Percentiles rank a stretch among this genome's conserved stretches.
Conservation (phyloP, 2,797 vertebrate species). For the Fistularia tabacaria region DNA sequence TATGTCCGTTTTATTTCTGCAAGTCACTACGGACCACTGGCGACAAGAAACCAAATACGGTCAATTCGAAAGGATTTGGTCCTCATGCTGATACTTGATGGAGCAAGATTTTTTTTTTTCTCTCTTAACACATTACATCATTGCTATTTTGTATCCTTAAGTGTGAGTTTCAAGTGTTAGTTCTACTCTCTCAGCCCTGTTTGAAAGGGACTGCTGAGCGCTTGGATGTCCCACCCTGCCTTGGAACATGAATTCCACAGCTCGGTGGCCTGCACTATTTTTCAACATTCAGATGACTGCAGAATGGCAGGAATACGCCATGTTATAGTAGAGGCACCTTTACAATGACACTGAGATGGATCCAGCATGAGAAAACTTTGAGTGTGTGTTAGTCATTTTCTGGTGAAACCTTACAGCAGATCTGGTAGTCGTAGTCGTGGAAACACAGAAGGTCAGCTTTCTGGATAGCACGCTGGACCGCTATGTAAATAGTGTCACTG, state of each 20-base stretch:
- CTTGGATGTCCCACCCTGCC: conserved; percentile 59
- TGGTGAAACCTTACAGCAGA: neutral
- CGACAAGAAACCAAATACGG: conserved; percentile 14
- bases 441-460: too few relatives aligned
- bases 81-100: too few relatives aligned
- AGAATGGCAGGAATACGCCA: conserved; percentile 61
- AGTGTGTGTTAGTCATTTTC: neutral
- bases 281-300: conserved; percentile 70
- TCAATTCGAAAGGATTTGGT: conserved; percentile 4
- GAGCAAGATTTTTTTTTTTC: neutral
- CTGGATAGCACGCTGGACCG: too few relatives aligned
- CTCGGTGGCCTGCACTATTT: conserved; percentile 49
- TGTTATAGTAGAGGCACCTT: conserved; percentile 45
- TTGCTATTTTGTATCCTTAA: conserved; percentile 45
- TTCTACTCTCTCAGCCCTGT: conserved; percentile 30
- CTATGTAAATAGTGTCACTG: too few relatives aligned
- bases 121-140: conserved; percentile 45
- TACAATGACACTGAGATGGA: conserved; percentile 15
- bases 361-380: conserved; percentile 9
- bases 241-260: conserved; percentile 27
- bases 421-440: too few relatives aligned
- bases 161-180: too few relatives aligned
- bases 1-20: conserved; percentile 17
- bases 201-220: conserved; percentile 65
- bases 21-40: conserved; percentile 1